These are phyloP conservation scores for Drosophila santomea DNA, from an alignment of 1,140 invertebrate species.

Conservation along the genomic window DNA sequence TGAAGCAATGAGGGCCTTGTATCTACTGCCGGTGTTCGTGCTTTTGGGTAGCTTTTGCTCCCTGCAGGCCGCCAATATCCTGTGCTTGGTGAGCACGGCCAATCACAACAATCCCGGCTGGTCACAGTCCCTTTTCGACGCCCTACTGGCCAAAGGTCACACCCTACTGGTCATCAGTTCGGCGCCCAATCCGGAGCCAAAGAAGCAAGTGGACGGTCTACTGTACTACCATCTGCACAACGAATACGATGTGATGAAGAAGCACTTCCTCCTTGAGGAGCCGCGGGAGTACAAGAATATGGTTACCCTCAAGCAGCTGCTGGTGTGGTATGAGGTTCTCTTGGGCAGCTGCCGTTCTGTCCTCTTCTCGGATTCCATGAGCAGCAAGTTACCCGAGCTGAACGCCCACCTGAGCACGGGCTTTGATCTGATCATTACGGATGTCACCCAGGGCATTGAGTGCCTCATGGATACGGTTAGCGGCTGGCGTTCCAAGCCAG, in stretches of 20 bases:
- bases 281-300: constrained; percentile 7
- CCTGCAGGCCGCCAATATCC: constrained; percentile 42
- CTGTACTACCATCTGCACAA: constrained; percentile 29
- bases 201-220: constrained; percentile 1
- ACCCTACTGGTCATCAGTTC: constrained; percentile 39
- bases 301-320: constrained; percentile 41
- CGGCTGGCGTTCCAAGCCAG: constrained; percentile 13
- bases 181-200: not conserved
- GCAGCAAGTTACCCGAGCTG: not conserved
- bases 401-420: not conserved
- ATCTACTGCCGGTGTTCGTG: constrained; percentile 26
- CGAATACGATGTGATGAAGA: constrained; percentile 46
- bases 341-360: constrained; percentile 45
- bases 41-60: not conserved
- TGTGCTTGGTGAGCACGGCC: constrained; percentile 53
- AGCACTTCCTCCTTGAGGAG: constrained; percentile 28
- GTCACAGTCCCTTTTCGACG: constrained; percentile 47
- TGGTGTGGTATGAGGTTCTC: constrained; percentile 59
- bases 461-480: constrained; percentile 45
- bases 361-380: not conserved
- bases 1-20: constrained; percentile 35
- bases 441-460: constrained; percentile 54
- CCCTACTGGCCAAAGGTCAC: constrained; percentile 56
- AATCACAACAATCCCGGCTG: constrained; percentile 54
- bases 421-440: constrained; percentile 69